Evolutionary conservation across 2,888 invertebrate genomes (phyloP).

Genomic region (Lissocephala sabroskyi): DNA sequence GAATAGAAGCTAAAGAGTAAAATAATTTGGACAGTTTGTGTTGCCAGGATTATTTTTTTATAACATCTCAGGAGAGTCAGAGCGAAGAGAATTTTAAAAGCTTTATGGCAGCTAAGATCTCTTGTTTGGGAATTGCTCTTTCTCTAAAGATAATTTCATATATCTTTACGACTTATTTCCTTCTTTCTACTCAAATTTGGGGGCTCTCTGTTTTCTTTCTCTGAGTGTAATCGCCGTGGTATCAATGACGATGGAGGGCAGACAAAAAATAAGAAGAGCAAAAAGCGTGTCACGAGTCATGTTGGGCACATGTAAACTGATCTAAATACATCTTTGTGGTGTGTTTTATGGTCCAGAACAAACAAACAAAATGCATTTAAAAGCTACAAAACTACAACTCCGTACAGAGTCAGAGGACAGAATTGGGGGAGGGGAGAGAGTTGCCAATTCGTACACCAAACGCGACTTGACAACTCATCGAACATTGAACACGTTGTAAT

Average conservation of each 20-base stretch:
- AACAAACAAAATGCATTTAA: constrained; percentile 66
- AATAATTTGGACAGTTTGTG: too few species aligned
- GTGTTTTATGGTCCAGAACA: constrained; percentile 53
- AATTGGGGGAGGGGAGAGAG: constrained; percentile 5
- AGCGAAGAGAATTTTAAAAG: too few species aligned
- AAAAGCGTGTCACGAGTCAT: constrained; percentile 60
- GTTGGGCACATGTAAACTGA: constrained; percentile 67
- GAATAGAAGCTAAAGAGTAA: too few species aligned
- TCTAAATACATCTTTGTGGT: constrained; percentile 64
- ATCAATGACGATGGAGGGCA: background rate
- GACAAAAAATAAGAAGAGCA: constrained; percentile 17
- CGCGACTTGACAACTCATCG: constrained; percentile 72
- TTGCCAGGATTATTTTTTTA: too few species aligned
- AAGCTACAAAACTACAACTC: constrained; percentile 64
- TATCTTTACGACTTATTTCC: too few species aligned
- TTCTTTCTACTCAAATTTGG: too few species aligned
- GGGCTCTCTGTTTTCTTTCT: background rate
- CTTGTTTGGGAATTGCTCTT: too few species aligned
- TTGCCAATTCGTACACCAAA: constrained; percentile 37
- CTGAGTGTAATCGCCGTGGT: too few species aligned
- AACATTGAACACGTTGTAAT: constrained; percentile 71
- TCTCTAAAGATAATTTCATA: too few species aligned
- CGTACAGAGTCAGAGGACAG: too few species aligned
- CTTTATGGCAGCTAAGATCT: too few species aligned
- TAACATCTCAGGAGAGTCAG: too few species aligned